Conservation (phyloP, 2,113 vertebrate genomes). For the Aptenodytes forsteri region DNA sequence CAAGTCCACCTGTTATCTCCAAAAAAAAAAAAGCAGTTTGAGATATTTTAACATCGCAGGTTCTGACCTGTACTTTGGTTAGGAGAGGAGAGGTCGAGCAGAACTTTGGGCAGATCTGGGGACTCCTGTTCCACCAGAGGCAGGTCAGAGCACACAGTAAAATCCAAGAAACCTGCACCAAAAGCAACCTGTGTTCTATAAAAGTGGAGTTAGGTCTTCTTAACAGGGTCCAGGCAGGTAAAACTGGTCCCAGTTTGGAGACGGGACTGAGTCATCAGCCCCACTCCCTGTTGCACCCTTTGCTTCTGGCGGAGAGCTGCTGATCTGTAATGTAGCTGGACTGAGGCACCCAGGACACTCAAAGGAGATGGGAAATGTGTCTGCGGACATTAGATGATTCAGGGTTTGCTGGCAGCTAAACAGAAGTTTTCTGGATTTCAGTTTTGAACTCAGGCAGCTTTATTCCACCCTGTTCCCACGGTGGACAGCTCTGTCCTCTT, state of each 20-base stretch:
- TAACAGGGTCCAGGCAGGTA: conserved; percentile 14
- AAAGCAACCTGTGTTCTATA: background rate
- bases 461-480: conserved; percentile 29
- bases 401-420: conserved; percentile 49
- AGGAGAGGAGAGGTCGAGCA: fast-evolving
- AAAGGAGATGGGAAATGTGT: conserved; percentile 21
- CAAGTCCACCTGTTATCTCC: background rate
- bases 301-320: background rate
- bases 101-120: background rate
- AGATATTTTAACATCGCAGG: background rate
- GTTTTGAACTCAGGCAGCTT: background rate
- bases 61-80: background rate
- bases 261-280: conserved; percentile 12
- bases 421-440: conserved; percentile 46
- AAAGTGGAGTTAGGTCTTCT: background rate
- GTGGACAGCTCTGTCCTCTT: background rate
- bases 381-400: conserved; percentile 44
- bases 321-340: background rate
- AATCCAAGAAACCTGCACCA: background rate
- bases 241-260: conserved; percentile 33
- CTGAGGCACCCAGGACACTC: conserved; percentile 24
- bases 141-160: background rate
- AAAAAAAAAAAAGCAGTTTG: background rate
- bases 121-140: background rate
- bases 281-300: background rate